Evolutionary conservation across 2,888 invertebrate genomes (phyloP).

Genomic region (Tromatobia lineatoria): DNA sequence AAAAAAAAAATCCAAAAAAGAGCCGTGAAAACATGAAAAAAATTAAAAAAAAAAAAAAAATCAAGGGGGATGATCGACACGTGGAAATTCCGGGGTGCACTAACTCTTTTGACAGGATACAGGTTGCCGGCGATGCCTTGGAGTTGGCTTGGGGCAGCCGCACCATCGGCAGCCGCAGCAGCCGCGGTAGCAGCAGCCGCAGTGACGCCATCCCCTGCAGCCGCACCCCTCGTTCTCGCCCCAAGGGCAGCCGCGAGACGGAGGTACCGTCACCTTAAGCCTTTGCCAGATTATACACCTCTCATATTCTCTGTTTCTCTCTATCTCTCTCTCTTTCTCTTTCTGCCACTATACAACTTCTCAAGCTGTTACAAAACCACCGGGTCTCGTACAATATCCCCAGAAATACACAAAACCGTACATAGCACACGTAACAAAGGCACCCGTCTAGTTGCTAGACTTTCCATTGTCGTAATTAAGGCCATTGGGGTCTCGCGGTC

Average conservation of each 20-base stretch:
- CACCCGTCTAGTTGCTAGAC: conserved; percentile 1
- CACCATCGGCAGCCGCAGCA: conserved; percentile 87
- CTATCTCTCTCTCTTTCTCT: neutral
- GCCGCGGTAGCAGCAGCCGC: conserved; percentile 88
- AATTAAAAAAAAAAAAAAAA: neutral
- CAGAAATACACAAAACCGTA: conserved; percentile 8
- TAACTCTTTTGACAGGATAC: conserved; percentile 87
- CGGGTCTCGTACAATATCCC: conserved; percentile 11
- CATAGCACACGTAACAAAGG: neutral
- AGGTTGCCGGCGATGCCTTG: conserved; percentile 92
- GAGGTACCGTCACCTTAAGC: conserved; percentile 87
- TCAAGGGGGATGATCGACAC: neutral
- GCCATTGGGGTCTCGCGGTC: neutral
- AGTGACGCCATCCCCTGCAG: conserved; percentile 87
- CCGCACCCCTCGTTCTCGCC: conserved; percentile 90
- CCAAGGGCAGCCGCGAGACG: conserved; percentile 90
- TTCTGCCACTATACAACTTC: neutral
- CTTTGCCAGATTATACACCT: conserved; percentile 50
- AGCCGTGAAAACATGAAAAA: neutral
- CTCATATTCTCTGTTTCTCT: conserved; percentile 3
- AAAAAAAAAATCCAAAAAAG: conserved; percentile 16
- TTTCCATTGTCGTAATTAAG: conserved; percentile 26
- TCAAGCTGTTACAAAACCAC: conserved; percentile 18
- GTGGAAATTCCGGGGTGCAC: conserved; percentile 63
- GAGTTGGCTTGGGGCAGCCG: conserved; percentile 90